Evolutionary conservation across 2,888 invertebrate species (phyloP).

Genomic region (Blomia tropicalis): DNA sequence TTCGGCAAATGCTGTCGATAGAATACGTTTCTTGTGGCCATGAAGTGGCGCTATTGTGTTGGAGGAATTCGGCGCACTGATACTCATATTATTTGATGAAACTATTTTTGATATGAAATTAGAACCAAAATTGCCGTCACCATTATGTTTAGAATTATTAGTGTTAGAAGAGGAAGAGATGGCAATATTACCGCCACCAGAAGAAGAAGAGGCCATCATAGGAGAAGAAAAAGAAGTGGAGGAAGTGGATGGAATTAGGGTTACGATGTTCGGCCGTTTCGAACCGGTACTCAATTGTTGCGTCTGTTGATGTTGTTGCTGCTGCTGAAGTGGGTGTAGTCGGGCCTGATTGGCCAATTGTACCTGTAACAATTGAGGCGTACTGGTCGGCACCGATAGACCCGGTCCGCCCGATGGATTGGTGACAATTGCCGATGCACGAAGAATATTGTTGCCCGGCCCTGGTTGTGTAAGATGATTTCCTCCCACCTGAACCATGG

Average conservation of each 20-base stretch:
- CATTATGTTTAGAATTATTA: background rate
- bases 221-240: conserved; percentile 2
- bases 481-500: background rate
- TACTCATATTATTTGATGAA: background rate
- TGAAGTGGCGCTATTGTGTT: background rate
- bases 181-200: background rate
- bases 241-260: background rate
- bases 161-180: background rate
- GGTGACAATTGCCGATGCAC: background rate
- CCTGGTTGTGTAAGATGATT: background rate
- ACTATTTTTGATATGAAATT: background rate
- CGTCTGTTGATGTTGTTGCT: background rate
- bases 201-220: background rate
- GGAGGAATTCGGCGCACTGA: background rate
- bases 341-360: background rate
- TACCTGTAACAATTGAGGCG: background rate
- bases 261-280: background rate
- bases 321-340: background rate
- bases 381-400: too few species aligned
- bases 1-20: background rate
- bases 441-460: background rate
- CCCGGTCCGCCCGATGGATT: background rate
- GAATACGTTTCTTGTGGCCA: conserved; percentile 5
- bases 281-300: background rate
- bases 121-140: background rate